Percentiles rank a stretch among this genome's conserved stretches.
Conservation (phyloP, 2,113 vertebrate species). For the Ictidomys tridecemlineatus region DNA sequence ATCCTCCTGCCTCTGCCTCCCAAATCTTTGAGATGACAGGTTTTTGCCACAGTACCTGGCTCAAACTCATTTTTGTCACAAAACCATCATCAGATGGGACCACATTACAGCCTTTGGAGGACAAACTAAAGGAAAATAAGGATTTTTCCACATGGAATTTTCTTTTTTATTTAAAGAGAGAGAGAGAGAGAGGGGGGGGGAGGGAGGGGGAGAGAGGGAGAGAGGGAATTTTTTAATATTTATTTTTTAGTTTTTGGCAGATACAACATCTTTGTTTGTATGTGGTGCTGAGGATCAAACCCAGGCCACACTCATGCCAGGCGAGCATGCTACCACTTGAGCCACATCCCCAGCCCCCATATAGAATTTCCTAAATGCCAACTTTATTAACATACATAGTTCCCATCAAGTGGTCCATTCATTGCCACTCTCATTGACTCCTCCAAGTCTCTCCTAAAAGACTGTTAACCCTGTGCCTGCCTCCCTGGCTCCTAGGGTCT, state of each 20-base stretch:
- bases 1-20: too few relatives aligned
- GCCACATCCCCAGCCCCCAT: too few relatives aligned
- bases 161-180: background rate
- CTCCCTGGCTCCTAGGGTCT: background rate
- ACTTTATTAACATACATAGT: background rate
- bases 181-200: too few relatives aligned
- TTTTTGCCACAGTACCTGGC: too few relatives aligned
- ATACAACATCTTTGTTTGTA: too few relatives aligned
- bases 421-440: background rate
- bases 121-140: constrained; percentile 31
- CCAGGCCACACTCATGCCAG: too few relatives aligned
- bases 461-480: background rate
- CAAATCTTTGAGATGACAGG: too few relatives aligned
- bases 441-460: background rate
- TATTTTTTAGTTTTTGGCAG: too few relatives aligned
- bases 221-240: too few relatives aligned
- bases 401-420: background rate
- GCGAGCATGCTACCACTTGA: too few relatives aligned
- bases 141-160: background rate
- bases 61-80: background rate
- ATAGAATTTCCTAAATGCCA: background rate
- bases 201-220: too few relatives aligned
- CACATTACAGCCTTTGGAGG: background rate
- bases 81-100: background rate
- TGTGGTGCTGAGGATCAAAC: too few relatives aligned